Evolutionary conservation across 64 coral and sea anemone species (phyloP).

Genomic region (Trachythela sp.): DNA sequence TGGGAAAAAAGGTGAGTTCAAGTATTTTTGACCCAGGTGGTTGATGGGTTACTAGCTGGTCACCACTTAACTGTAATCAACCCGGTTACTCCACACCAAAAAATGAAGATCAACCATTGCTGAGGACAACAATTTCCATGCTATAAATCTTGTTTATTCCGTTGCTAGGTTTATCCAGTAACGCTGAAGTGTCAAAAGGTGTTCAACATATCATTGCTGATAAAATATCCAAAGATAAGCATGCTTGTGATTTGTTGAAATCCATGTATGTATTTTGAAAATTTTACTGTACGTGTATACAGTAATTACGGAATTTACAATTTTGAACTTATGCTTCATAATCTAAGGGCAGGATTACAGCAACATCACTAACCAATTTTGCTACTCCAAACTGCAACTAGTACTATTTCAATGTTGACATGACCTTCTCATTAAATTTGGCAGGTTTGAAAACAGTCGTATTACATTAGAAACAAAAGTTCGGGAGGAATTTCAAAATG

Average conservation of each 20-base stretch:
- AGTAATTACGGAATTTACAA: no score
- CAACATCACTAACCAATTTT: no score
- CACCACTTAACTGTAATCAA: no score
- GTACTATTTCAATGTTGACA: no score
- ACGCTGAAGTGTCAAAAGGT: constrained; percentile 61
- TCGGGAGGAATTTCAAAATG: background rate
- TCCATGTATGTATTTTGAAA: constrained; percentile 57
- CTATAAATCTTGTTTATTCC: no score
- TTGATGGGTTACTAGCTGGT: background rate
- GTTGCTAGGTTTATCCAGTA: constrained; percentile 52
- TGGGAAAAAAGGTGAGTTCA: constrained; percentile 40
- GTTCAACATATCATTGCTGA: constrained; percentile 86
- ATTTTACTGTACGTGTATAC: background rate
- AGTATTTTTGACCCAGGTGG: background rate
- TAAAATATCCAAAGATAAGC: constrained; percentile 64
- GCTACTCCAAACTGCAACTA: no score
- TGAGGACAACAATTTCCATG: no score
- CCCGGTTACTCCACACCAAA: no score
- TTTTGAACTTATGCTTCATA: no score
- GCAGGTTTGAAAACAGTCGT: background rate
- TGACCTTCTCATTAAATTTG: background rate
- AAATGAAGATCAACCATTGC: no score
- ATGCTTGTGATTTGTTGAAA: constrained; percentile 45
- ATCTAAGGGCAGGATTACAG: no score
- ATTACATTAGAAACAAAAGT: constrained; percentile 5